A percentile compares a stretch with the other conserved stretches of the same genome.
Evolutionary conservation across 1,140 invertebrate genomes (phyloP).

Genomic region (Anastrepha obliqua): DNA sequence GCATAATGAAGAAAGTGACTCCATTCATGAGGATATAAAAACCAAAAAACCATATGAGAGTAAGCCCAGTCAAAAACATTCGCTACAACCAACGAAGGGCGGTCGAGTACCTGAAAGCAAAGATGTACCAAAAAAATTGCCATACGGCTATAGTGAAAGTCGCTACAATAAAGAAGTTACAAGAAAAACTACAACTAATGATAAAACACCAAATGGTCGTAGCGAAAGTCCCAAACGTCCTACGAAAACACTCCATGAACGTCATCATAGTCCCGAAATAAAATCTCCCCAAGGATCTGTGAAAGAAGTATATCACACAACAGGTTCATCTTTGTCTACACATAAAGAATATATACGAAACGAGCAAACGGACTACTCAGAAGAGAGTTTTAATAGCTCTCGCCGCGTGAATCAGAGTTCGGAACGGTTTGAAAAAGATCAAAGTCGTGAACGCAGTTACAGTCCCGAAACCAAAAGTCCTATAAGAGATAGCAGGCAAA

Average conservation of each 20-base stretch:
- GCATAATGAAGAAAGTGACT: conserved; percentile 35
- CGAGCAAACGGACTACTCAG: conserved; percentile 11
- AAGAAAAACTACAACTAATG: not conserved
- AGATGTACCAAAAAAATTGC: not conserved
- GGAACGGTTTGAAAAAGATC: not conserved
- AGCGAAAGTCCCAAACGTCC: conserved; percentile 24
- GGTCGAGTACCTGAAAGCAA: not conserved
- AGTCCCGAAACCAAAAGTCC: conserved; percentile 38
- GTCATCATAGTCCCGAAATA: conserved; percentile 58
- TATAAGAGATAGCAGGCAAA: not conserved
- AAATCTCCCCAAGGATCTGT: conserved; percentile 56
- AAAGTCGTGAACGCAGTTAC: not conserved
- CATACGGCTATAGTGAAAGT: not conserved
- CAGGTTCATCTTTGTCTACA: conserved; percentile 44
- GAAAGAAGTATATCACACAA: conserved; percentile 59
- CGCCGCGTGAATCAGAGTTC: not conserved
- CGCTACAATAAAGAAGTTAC: not conserved
- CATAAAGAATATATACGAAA: conserved; percentile 43
- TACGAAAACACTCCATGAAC: conserved; percentile 2
- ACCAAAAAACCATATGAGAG: conserved; percentile 7
- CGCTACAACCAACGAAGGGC: not conserved
- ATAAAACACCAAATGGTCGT: conserved; percentile 13
- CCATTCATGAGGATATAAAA: not conserved
- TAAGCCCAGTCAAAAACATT: conserved; percentile 14
- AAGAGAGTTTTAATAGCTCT: not conserved